Percentiles rank a stretch among this genome's conserved stretches.
Conservation (phyloP, 2,797 vertebrate species). For the Remorina albescens region DNA sequence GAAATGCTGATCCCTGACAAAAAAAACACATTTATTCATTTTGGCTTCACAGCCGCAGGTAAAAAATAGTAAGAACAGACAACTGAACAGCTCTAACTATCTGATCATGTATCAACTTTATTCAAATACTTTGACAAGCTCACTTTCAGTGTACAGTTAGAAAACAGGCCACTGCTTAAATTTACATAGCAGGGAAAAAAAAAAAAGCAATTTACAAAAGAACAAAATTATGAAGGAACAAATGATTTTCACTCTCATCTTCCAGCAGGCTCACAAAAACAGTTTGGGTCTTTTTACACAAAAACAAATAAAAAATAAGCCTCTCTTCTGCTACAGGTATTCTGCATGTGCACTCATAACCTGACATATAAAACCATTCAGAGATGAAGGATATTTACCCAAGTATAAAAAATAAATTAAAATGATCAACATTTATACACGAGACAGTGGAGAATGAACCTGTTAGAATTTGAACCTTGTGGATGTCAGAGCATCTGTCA, state of each 20-base stretch:
- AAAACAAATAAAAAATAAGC: slow-evolving; percentile 56
- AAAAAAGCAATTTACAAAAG: slow-evolving; percentile 73
- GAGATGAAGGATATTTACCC: slow-evolving; percentile 62
- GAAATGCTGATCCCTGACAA: background rate
- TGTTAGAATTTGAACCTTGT: slow-evolving; percentile 62
- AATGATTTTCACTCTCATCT: slow-evolving; percentile 28
- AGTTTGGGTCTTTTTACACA: slow-evolving; percentile 56
- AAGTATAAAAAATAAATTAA: slow-evolving; percentile 90
- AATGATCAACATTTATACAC: slow-evolving; percentile 79
- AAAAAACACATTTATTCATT: background rate
- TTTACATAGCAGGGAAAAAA: slow-evolving; percentile 75
- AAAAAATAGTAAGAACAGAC: background rate
- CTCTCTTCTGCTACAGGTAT: slow-evolving; percentile 42
- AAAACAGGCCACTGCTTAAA: slow-evolving; percentile 80
- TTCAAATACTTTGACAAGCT: slow-evolving; percentile 85
- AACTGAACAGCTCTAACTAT: slow-evolving; percentile 23
- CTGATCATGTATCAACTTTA: slow-evolving; percentile 83
- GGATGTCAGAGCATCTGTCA: slow-evolving; percentile 5
- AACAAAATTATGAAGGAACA: slow-evolving; percentile 48
- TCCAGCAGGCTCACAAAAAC: too few species aligned
- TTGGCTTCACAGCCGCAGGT: background rate
- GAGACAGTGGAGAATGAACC: slow-evolving; percentile 48
- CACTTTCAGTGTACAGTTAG: slow-evolving; percentile 85
- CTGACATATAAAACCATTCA: slow-evolving; percentile 73
- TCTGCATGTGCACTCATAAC: slow-evolving; percentile 49